phyloP scores from a whole-genome alignment of 2,888 invertebrate species.

The Allygus modestus region DNA sequence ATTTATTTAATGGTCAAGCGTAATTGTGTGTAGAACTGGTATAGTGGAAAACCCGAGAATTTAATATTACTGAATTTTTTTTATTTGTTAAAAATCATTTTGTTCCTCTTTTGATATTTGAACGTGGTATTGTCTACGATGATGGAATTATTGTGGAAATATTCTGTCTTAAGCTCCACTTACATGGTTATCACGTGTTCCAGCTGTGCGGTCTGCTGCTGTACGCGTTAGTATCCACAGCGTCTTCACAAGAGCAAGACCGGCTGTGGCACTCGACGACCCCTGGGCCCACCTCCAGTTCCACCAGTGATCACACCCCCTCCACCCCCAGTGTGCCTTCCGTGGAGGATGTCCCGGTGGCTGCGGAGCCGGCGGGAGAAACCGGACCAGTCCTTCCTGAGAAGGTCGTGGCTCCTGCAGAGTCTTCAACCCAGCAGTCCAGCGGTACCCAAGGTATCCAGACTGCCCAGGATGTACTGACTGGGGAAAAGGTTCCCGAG shows the following conservation, averaged over 20 bases:
- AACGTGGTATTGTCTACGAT: too few relatives aligned
- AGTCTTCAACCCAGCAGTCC: not conserved
- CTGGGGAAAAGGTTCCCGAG: slow-evolving; percentile 5
- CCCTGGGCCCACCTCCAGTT: not conserved
- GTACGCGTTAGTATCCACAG: slow-evolving; percentile 7
- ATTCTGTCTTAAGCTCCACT: too few relatives aligned
- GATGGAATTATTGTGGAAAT: too few relatives aligned
- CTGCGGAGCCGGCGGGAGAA: not conserved
- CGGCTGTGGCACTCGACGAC: slow-evolving; percentile 30
- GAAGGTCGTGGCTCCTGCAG: slow-evolving; percentile 25
- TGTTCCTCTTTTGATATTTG: too few relatives aligned
- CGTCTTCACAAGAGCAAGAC: not conserved
- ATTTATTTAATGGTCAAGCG: too few relatives aligned
- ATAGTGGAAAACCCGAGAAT: too few relatives aligned
- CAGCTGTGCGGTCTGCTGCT: slow-evolving; percentile 23
- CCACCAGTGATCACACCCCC: too few relatives aligned
- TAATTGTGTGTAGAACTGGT: too few relatives aligned
- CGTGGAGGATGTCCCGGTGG: not conserved
- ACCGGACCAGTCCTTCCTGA: slow-evolving; percentile 37
- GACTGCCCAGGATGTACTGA: slow-evolving; percentile 65
- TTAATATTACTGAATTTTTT: too few relatives aligned
- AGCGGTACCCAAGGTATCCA: slow-evolving; percentile 65
- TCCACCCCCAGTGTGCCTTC: not conserved
- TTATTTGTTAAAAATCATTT: too few relatives aligned
- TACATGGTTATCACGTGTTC: too few relatives aligned